Base-by-base conservation (phyloP, 2,888 invertebrate genomes). In the Metacarcinus magister region DNA sequence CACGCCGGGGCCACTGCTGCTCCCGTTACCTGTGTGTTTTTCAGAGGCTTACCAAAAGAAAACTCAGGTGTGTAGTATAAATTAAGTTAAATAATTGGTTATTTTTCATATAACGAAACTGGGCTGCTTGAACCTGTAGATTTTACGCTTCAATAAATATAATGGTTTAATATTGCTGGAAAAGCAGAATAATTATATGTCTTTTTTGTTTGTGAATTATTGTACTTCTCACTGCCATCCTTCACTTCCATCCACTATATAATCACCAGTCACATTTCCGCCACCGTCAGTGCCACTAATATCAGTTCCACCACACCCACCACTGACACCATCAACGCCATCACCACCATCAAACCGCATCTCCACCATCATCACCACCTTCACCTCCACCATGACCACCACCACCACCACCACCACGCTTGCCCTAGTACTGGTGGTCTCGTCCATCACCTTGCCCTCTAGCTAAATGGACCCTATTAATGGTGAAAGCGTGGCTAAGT, bases 401-500 rank as follows among this genome's bases (percentile, higher is more conserved):
- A 28, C 75, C 28, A 75, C 7, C 28, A 75, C 75, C 75, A 75
- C 75, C 8, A 23, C 75, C 28, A 75, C 75, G 23, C n/a, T 23
- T 23, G 28, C 28, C 67, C n/a, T 23, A 75, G 60, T 19, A 60
- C 60, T 19, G 60, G 60, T 75, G 75, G 75, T 75, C 75, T 75
- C 75, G 75, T 75, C 75, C 75, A 75, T 75, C 39, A 87, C 87
- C 39, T 87, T 39, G 39, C 39, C 13, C 39, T 8, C 13, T 13
- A 87, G 87, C 13, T 39, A 32, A 87, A 13, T 13, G 87, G 32
- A 39, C 87, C 87, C 87, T 87, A 32, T 39, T 87, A 87, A 87
- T 87, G 32, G 87, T 87, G 87, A 87, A 87, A 87, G 87, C 87
- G 87, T 87, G 32, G 32, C 32, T 39, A 87, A 87, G 16, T 75